These are phyloP conservation scores for Nineta flava DNA, from an alignment of 2,888 invertebrate species.

Conservation along the genomic window DNA sequence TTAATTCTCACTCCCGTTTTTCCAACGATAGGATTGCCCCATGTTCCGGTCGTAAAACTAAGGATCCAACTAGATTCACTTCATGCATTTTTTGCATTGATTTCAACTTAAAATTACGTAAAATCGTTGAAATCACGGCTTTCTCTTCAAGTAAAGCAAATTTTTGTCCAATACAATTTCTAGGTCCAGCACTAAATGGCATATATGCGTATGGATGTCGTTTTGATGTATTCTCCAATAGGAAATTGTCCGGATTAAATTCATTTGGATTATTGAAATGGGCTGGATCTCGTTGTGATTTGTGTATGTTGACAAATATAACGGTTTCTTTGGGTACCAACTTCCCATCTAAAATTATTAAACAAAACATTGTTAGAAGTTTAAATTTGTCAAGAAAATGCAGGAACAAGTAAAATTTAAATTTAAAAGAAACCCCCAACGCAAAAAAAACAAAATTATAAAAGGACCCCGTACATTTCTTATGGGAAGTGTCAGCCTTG, in stretches of 20 bases:
- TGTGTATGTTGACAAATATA: constrained; percentile 17
- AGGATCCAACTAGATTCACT: constrained; percentile 13
- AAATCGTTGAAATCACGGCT: constrained; percentile 16
- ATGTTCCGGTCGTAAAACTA: constrained; percentile 14
- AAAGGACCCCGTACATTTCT: too few species aligned
- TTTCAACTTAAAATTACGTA: constrained; percentile 17
- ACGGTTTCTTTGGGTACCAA: background rate
- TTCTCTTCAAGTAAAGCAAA: constrained; percentile 18
- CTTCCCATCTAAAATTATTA: constrained; percentile 1
- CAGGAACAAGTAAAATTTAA: too few species aligned
- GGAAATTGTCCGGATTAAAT: constrained; percentile 24
- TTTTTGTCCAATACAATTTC: constrained; percentile 24
- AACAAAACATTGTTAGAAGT: background rate
- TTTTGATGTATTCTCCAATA: constrained; percentile 18
- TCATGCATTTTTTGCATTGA: constrained; percentile 17
- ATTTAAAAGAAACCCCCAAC: too few species aligned
- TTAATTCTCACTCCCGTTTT: background rate
- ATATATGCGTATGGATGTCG: constrained; percentile 22
- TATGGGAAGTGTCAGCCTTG: too few species aligned
- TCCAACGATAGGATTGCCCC: constrained; percentile 15
- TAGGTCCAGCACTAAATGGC: constrained; percentile 22
- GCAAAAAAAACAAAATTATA: too few species aligned
- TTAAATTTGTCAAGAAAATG: background rate
- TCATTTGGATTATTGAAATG: constrained; percentile 21
- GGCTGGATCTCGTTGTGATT: constrained; percentile 25